These are phyloP conservation scores for Ornithoptera priamus DNA, from an alignment of 2,888 invertebrate species.

Conservation along the genomic window DNA sequence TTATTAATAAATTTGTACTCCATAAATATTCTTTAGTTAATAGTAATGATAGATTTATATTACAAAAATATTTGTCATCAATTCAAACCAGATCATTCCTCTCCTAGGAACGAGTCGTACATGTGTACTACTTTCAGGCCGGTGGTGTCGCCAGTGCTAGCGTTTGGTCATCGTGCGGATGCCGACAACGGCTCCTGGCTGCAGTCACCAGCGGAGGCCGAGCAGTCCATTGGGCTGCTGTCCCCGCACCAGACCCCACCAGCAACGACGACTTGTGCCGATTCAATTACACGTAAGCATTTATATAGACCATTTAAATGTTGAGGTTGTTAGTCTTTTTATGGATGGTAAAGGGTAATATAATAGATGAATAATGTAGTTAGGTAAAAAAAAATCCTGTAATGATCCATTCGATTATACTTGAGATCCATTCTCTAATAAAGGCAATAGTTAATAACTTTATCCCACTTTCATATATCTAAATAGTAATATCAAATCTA, in stretches of 20 bases:
- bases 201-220: slow-evolving; percentile 83
- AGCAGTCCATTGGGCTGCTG: slow-evolving; percentile 83
- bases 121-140: slow-evolving; percentile 65
- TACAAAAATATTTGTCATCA: background rate
- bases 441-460: no score
- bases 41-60: background rate
- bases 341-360: no score
- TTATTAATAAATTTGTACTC: background rate
- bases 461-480: no score
- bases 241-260: slow-evolving; percentile 66
- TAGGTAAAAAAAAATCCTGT: no score
- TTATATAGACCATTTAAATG: background rate
- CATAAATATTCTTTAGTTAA: no score
- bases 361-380: no score
- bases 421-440: no score
- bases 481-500: no score
- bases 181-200: slow-evolving; percentile 81
- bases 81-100: background rate
- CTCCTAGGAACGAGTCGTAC: background rate
- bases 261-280: slow-evolving; percentile 75
- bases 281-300: slow-evolving; percentile 69
- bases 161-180: slow-evolving; percentile 84
- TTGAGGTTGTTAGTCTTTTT: background rate
- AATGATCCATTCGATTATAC: no score
- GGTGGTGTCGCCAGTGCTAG: slow-evolving; percentile 82